Base-by-base conservation (phyloP, 2,888 invertebrate genomes). In the Drosophila putrida region DNA sequence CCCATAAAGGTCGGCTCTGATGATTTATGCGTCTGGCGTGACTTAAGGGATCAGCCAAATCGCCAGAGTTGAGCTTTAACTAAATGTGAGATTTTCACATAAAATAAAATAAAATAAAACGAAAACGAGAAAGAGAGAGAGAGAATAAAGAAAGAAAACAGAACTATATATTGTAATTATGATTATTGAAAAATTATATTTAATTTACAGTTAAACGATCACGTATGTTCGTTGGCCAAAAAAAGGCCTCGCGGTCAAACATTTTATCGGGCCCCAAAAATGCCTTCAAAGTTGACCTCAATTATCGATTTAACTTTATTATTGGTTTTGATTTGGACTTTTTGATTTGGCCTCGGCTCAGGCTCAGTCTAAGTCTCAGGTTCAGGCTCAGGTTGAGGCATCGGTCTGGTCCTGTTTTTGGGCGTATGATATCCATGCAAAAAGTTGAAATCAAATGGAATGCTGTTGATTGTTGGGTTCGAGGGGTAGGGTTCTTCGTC, bases 291-390 rank as follows among this genome's bases (percentile, higher is more conserved):
- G 71, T 75, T 87, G 88, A 91, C 91, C 91, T 91, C 92, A 92
- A 92, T 92, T 92, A 92, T 92, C 92, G 91, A 92, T 92, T 92
- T 92, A 92, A 91, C 82, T 92, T 92, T 92, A 92, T 92, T 92
- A 92, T 92, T 92, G 91, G 92, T 91, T 92, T 91, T 91, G 90
- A 90, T 88, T 84, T 82, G 78, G 72, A 78, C 72, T 79, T 71
- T 87, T 82, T 71, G 72, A 70, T 86, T 64, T 75, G 73, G 63
- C 61, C 62, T 33, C 51, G 61, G 41, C 53, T 54, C n/a, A 20
- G 20, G 2, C 1, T 20, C 20, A 20, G 20, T 3, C 20, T 20
- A 2, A 20, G 20, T 2, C 20, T n/a, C n/a, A n/a, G n/a, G n/a
- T n/a, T 20, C 20, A 20, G 20, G 20, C 20, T n/a, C n/a, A n/a